Evolutionary conservation across 2,113 vertebrate genomes (phyloP), one percentile per base, ranked within the genome.

Genomic region (Hippocampus barbouri): DNA sequence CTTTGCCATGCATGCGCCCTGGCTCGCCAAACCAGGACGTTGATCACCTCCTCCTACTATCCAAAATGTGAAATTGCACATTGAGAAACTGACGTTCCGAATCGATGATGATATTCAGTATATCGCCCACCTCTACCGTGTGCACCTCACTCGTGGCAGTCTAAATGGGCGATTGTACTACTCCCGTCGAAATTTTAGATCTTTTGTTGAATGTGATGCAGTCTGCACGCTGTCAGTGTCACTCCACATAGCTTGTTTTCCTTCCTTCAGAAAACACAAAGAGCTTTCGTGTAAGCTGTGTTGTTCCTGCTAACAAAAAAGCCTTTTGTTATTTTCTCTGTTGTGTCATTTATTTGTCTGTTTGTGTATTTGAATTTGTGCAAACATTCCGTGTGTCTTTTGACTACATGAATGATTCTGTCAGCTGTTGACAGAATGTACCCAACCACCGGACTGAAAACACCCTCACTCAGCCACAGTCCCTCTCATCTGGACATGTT

Each of bases 391-490:
- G 45, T 59, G 41, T 70, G 30, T 75, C 34, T 64, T 51, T 71
- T 69, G 71, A 69, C 30, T 62, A 14, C 27, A 73, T 30, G 38
- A 71, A 74, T 72, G 61, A 60, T 15, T 69, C 69, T 60, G 57
- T 18, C 47, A 25, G 56, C 49, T 49, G 68, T 74, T 74, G 71
- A 78, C 78, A 75, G 73, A 66, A 75, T 68, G 71, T 61, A 54
- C 64, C 59, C n/a, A 43, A 69, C 27, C 74, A 66, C 14, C 57
- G 68, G 73, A 78, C 25, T 59, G 70, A n/a, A 70, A 51, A 45
- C 59, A 69, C 64, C 67, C 5, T 56, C 38, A 38, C 34, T 38
- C 20, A 20, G 20, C 47, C 27, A 9, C 54, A 18, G 16, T 54
- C 20, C 64, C 12, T 20, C 27, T 27, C 59, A 23, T 63, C 34